Conservation (phyloP, 2,888 invertebrate genomes). For the Cataglyphis albicans region DNA sequence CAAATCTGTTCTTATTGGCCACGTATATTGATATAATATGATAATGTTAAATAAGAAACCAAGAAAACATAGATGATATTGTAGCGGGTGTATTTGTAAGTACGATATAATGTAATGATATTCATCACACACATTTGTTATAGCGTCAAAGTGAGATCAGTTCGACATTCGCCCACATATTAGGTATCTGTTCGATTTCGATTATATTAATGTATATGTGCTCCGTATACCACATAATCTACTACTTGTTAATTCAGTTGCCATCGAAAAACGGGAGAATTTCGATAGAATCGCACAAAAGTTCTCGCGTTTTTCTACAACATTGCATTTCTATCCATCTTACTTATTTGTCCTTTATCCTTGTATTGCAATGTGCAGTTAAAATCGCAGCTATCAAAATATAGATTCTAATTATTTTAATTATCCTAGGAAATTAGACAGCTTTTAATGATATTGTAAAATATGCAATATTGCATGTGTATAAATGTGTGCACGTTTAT, state of each 20-base stretch:
- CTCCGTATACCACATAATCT: conserved; percentile 60
- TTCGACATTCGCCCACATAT: conserved; percentile 73
- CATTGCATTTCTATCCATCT: conserved; percentile 41
- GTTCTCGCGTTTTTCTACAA: conserved; percentile 1
- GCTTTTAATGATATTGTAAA: conserved; percentile 29
- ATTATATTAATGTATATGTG: conserved; percentile 67
- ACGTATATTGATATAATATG: conserved; percentile 85
- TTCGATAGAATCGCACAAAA: conserved; percentile 1
- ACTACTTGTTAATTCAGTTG: conserved; percentile 80
- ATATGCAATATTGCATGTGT: not conserved
- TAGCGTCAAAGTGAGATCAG: conserved; percentile 74
- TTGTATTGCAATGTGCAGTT: conserved; percentile 8
- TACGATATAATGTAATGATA: conserved; percentile 80
- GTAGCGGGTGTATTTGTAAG: conserved; percentile 84
- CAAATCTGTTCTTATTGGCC: conserved; percentile 86
- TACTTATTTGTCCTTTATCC: not conserved
- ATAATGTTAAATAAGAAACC: conserved; percentile 82
- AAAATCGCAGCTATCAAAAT: conserved; percentile 40
- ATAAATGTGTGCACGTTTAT: not conserved
- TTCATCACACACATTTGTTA: conserved; percentile 74
- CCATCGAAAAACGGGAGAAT: conserved; percentile 18
- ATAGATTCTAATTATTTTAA: conserved; percentile 44
- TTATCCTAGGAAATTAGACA: conserved; percentile 34
- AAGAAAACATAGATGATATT: conserved; percentile 79
- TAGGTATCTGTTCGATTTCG: conserved; percentile 72